Evolutionary conservation across 1,140 invertebrate genomes (phyloP), one percentile per base, ranked within the genome.

Genomic region (Heliconius congener): DNA sequence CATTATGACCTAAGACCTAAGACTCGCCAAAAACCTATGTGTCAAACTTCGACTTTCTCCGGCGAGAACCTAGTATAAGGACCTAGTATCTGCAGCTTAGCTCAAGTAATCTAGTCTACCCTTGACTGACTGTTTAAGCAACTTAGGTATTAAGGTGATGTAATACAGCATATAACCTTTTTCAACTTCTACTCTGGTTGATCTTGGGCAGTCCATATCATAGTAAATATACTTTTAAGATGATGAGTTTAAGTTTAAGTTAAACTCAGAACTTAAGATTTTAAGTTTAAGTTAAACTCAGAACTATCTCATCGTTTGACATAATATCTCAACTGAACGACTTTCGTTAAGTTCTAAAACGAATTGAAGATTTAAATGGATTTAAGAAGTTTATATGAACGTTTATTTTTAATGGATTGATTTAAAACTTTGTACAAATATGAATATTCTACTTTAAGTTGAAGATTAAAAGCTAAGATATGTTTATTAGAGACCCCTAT

Each of bases 351-450:
- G 60, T 27, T 4, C 11, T 30, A 30, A 27, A 66, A 30, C 13
- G 27, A 66, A 30, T 66, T 66, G 9, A 30, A 66, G 60, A 66
- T 27, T 66, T 66, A 66, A 66, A 30, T 66, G 60, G 60, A 66
- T 30, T 66, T 66, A 30, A 66, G 60, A 30, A 66, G 9, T 66
- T 66, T 9, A 66, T 66, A 66, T 30, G 60, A 30, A 66, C 30
- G 23, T 66, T 66, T 16, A 0, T 13, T 66, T 66, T 66, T 66
- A 66, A 66, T 66, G 60, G 23, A 66, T 30, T 30, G 27, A 11
- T 30, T 66, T 30, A 30, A 66, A 27, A 66, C 5, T 30, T 66
- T 66, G 60, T 66, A 30, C 60, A 66, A 66, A 66, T 66, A 66
- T 66, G 23, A 66, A 30, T 27, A 27, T 66, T 66, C 60, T 30